phyloP scores from a whole-genome alignment of 1,140 invertebrate genomes.

The Idris sp. region DNA sequence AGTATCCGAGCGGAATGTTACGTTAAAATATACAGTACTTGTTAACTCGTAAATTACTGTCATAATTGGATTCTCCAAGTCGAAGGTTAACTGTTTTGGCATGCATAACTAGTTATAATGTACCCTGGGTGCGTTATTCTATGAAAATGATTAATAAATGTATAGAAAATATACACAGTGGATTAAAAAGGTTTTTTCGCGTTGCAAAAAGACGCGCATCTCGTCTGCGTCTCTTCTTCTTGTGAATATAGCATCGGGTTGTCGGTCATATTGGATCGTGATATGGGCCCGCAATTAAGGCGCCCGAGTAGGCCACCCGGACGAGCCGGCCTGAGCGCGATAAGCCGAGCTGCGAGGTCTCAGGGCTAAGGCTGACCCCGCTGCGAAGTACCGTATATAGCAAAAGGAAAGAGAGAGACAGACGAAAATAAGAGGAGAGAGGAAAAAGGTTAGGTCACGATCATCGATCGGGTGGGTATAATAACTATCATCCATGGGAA shows the following conservation, averaged over 20 bases:
- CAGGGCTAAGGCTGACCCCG: constrained; percentile 74
- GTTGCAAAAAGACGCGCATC: too few relatives aligned
- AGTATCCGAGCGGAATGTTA: constrained; percentile 27
- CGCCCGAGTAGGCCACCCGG: constrained; percentile 78
- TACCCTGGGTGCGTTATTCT: too few relatives aligned
- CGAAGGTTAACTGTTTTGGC: constrained; percentile 28
- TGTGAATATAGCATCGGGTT: constrained; percentile 72
- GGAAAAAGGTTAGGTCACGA: constrained; percentile 72
- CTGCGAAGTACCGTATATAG: constrained; percentile 63
- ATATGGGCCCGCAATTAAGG: constrained; percentile 77
- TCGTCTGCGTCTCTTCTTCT: too few relatives aligned
- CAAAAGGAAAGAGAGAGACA: constrained; percentile 30
- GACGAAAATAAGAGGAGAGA: constrained; percentile 34
- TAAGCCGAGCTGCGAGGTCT: constrained; percentile 74
- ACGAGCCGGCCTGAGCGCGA: constrained; percentile 70
- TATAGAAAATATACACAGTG: constrained; percentile 7
- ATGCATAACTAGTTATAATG: constrained; percentile 23
- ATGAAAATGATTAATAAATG: constrained; percentile 21
- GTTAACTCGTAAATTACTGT: constrained; percentile 34
- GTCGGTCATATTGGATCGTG: constrained; percentile 78
- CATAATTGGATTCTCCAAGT: constrained; percentile 39
- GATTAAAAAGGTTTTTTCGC: too few relatives aligned
- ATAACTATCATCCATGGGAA: constrained; percentile 65
- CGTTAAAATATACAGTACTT: constrained; percentile 38
- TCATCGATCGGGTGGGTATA: constrained; percentile 71